Conservation (phyloP, 1,140 invertebrate species). For the Drosophila kikkawai region DNA sequence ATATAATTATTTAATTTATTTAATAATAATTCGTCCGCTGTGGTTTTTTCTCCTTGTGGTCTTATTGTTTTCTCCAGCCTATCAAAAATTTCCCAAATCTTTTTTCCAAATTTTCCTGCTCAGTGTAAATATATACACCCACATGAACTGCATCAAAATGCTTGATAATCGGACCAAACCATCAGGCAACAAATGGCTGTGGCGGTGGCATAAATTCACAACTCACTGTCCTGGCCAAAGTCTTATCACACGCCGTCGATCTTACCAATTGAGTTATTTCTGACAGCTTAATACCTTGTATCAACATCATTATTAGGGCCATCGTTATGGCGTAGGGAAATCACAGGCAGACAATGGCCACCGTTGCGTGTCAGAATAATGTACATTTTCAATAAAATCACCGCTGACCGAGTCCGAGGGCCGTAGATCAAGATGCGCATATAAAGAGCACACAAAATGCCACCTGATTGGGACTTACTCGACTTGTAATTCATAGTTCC, state of each 20-base stretch:
- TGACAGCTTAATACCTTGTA: slow-evolving; percentile 71
- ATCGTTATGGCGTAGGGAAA: slow-evolving; percentile 54
- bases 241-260: slow-evolving; percentile 66
- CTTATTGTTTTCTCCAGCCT: no score
- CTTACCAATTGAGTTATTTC: slow-evolving; percentile 75
- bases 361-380: slow-evolving; percentile 67
- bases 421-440: slow-evolving; percentile 24
- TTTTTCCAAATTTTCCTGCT: background rate
- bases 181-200: slow-evolving; percentile 10
- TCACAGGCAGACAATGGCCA: slow-evolving; percentile 67
- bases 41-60: no score
- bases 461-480: slow-evolving; percentile 68
- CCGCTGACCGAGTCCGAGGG: slow-evolving; percentile 9
- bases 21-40: no score
- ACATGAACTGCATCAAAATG: slow-evolving; percentile 32
- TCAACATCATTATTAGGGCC: slow-evolving; percentile 43
- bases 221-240: background rate
- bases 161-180: slow-evolving; percentile 36
- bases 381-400: slow-evolving; percentile 63
- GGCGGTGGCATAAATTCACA: slow-evolving; percentile 47
- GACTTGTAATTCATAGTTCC: slow-evolving; percentile 70
- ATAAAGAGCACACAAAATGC: slow-evolving; percentile 7
- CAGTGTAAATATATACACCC: slow-evolving; percentile 13
- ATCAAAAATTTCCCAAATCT: background rate
- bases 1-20: no score